Percentiles rank a stretch among this genome's conserved stretches.
Evolutionary conservation across 1,140 invertebrate genomes (phyloP).

Genomic region (Phenacoccus solenopsis): DNA sequence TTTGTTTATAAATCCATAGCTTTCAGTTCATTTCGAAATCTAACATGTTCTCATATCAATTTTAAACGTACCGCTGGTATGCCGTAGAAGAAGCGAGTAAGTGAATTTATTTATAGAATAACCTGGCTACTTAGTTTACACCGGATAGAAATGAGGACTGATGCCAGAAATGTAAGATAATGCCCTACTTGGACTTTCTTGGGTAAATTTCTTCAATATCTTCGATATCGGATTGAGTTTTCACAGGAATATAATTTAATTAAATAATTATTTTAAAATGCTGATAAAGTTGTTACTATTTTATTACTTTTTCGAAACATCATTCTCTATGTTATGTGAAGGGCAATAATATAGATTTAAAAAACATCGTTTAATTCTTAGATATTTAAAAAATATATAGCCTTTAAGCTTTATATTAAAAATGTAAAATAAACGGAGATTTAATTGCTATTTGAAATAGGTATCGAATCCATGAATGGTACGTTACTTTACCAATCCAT

Average conservation of each 20-base stretch:
- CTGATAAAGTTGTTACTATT: not conserved
- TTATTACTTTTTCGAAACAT: not conserved
- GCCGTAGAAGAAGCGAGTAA: not conserved
- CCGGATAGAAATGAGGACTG: not conserved
- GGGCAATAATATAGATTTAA: not conserved
- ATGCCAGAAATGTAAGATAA: slow-evolving; percentile 9
- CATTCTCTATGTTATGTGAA: not conserved
- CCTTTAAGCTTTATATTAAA: too few species aligned
- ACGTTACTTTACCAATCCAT: too few species aligned
- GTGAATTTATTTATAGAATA: slow-evolving; percentile 7
- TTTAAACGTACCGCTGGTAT: not conserved
- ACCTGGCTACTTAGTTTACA: slow-evolving; percentile 7
- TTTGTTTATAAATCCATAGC: not conserved
- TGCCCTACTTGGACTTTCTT: not conserved
- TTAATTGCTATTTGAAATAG: too few species aligned
- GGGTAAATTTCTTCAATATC: not conserved
- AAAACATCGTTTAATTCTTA: too few species aligned
- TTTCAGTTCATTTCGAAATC: not conserved
- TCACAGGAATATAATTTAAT: too few species aligned
- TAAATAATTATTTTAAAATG: not conserved
- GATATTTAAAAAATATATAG: too few species aligned
- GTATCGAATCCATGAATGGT: too few species aligned
- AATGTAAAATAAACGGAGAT: too few species aligned
- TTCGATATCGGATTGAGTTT: not conserved
- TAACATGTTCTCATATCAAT: not conserved